A percentile compares a stretch with the other conserved stretches of the same genome.
Evolutionary conservation across 2,797 vertebrate species (phyloP).

Genomic region (Anomalospiza imberbis): DNA sequence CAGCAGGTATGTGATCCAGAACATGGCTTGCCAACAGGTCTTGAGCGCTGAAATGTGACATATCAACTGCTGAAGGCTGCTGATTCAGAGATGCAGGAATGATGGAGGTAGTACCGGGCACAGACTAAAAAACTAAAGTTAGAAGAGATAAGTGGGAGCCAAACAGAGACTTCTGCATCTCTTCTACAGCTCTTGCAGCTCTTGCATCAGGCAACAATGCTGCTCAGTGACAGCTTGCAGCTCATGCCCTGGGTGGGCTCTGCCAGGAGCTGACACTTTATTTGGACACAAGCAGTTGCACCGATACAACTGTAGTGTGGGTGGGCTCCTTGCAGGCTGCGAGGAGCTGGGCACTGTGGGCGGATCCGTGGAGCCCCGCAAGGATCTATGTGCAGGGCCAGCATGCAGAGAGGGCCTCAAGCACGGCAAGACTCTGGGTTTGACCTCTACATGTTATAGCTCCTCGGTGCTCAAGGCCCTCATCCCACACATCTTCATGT

Average conservation of each 20-base stretch:
- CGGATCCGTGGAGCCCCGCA: not conserved
- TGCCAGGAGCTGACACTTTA: not conserved
- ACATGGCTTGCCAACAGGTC: not conserved
- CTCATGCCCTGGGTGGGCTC: not conserved
- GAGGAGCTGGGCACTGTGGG: not conserved
- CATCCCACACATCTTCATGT: accelerated
- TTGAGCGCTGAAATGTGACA: not conserved
- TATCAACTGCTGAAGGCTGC: not conserved
- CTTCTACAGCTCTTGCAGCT: not conserved
- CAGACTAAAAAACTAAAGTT: not conserved
- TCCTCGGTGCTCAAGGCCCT: not conserved
- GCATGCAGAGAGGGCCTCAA: not conserved
- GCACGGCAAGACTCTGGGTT: accelerated
- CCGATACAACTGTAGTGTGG: not conserved
- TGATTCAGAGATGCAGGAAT: not conserved
- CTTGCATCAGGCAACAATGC: not conserved
- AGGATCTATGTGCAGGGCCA: not conserved
- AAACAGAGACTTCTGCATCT: not conserved
- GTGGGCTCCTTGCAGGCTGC: not conserved
- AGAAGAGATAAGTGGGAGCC: not conserved
- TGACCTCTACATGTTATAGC: not conserved
- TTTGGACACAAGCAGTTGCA: not conserved
- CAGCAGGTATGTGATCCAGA: not conserved
- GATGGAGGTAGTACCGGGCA: accelerated
- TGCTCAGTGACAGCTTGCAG: not conserved